Percentiles rank a stretch among this genome's conserved stretches.
Evolutionary conservation across 2,113 vertebrate genomes (phyloP).

Genomic region (human): DNA sequence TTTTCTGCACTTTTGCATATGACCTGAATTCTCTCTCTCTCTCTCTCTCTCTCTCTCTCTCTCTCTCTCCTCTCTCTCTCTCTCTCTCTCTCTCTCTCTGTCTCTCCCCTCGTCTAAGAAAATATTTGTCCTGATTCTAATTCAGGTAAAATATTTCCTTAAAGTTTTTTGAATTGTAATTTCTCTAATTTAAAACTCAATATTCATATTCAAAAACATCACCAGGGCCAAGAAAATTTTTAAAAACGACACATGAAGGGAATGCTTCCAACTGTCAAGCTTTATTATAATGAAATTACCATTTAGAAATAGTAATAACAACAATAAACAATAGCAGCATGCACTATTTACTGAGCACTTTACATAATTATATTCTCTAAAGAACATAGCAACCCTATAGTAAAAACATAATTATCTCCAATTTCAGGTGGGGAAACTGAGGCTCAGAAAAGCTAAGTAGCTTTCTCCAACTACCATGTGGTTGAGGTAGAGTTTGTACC

Average conservation of each 20-base stretch:
- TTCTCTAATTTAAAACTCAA: neutral
- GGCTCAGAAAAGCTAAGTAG: neutral
- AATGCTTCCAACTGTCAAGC: neutral
- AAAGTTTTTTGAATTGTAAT: neutral
- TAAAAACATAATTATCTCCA: neutral
- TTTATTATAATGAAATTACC: neutral
- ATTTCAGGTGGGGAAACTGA: conserved; percentile 13
- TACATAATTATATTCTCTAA: neutral
- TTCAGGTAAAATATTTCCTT: neutral
- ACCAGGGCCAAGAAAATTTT: neutral
- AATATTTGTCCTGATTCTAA: neutral
- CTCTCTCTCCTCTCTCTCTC: neutral
- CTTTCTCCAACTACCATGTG: neutral
- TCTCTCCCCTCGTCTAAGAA: neutral
- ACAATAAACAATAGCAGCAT: neutral
- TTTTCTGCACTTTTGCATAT: neutral
- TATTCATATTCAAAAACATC: neutral
- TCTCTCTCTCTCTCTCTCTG: neutral
- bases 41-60: neutral
- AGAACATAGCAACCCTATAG: neutral
- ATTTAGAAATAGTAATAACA: neutral
- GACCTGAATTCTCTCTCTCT: neutral
- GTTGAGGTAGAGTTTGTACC: neutral
- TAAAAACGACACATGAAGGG: neutral
- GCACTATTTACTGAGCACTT: neutral